Evolutionary conservation across 2,888 invertebrate genomes (phyloP), one percentile per base, ranked within the genome.

Genomic region (Anticlea derivata): DNA sequence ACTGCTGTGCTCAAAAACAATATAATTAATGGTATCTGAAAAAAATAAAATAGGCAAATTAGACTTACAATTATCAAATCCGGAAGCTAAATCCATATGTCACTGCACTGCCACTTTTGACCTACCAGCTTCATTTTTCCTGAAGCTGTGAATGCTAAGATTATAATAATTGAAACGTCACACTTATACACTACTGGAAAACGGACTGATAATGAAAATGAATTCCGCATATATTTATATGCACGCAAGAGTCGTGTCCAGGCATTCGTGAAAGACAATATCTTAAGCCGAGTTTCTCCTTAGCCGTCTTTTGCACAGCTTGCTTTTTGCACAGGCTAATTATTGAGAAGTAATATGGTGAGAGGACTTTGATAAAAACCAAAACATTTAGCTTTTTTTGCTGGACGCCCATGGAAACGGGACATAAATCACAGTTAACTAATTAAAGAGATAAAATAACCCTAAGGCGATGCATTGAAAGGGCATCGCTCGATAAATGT

Each of bases 151-250:
- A 63, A 50, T 43, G 60, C 62, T 68, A 72, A 62, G 65, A 60
- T 70, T 65, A 68, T 64, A 68, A 67, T 68, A 48, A 52, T 63
- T 72, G 55, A 69, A 74, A 83, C 88, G 86, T 85, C 83, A 87
- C 86, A 76, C 78, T 76, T 68, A 73, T 68, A 58, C 82, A 83
- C 78, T 73, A 72, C 72, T 78, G 71, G 78, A 84, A 83, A 83
- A 81, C 75, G 73, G 66, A 90, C 87, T 90, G 80, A 78, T 85
- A 89, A 86, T 89, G 89, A 90, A 89, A 90, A 77, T 83, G 86
- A 89, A 90, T 89, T 85, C 88, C 88, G 85, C 84, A 86, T 89
- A 85, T 75, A 89, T 89, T 89, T 90, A 90, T 90, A 90, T 68
- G 77, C 88, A 89, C 84, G 89, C 87, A 66, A 83, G 70, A 70